phyloP scores from a whole-genome alignment of 2,113 vertebrate genomes.

The Motacilla alba region DNA sequence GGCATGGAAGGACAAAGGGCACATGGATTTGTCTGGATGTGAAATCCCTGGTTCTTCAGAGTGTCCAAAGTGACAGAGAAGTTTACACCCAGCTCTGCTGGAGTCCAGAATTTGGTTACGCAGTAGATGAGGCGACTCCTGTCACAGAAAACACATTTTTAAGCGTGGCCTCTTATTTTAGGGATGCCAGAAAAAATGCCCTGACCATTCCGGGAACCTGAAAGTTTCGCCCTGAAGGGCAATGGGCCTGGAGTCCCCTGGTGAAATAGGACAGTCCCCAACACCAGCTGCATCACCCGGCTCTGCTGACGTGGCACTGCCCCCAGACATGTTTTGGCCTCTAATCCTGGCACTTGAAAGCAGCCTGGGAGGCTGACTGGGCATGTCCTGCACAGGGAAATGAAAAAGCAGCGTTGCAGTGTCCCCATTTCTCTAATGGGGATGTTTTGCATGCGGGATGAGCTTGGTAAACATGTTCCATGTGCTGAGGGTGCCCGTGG shows the following conservation, averaged over 20 bases:
- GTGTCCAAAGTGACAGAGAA: neutral
- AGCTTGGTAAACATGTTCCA: neutral
- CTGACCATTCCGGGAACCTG: neutral
- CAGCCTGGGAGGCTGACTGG: neutral
- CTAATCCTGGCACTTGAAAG: neutral
- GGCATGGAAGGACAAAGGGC: neutral
- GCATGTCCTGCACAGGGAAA: neutral
- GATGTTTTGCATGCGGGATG: neutral
- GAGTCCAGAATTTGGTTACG: neutral
- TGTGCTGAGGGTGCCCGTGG: neutral
- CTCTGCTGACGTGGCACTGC: neutral
- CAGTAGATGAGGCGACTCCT: neutral
- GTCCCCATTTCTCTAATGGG: neutral
- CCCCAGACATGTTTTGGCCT: neutral
- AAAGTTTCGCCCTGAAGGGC: neutral
- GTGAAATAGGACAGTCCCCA: neutral
- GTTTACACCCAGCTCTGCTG: neutral
- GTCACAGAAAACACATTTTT: neutral
- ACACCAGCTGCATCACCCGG: neutral
- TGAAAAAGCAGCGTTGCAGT: neutral
- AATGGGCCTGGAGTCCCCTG: neutral
- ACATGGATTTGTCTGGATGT: neutral
- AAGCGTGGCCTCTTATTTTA: neutral
- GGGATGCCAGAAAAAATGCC: neutral
- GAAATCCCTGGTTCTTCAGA: neutral